These are phyloP conservation scores for Sebastes dallii DNA, from an alignment of 2,797 vertebrate species.

Conservation along the genomic window DNA sequence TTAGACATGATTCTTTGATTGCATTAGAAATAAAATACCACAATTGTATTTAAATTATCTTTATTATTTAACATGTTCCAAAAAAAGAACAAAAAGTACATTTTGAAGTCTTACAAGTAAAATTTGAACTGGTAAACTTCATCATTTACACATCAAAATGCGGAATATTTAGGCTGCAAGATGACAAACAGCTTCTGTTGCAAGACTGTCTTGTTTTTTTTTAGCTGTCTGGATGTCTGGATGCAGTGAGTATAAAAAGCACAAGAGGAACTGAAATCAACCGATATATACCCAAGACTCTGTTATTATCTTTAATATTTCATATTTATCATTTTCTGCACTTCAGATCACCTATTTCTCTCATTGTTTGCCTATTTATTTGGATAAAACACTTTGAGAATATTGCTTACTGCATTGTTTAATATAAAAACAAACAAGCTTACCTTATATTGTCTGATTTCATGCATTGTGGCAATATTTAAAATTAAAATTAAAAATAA, in stretches of 20 bases:
- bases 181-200: constrained; percentile 29
- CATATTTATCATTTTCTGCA: not conserved
- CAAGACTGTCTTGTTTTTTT: not conserved
- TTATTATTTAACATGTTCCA: no score
- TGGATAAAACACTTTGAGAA: not conserved
- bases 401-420: not conserved
- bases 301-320: not conserved
- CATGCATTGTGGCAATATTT: not conserved
- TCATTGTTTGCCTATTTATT: not conserved
- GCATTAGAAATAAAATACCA: no score
- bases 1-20: no score
- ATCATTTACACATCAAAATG: not conserved
- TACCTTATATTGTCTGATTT: not conserved
- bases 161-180: constrained; percentile 2
- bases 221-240: constrained; percentile 14
- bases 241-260: not conserved
- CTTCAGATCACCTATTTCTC: not conserved
- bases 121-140: no score
- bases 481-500: not conserved
- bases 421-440: not conserved
- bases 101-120: no score
- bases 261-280: not conserved
- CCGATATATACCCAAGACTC: not conserved
- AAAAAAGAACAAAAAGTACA: no score
- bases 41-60: no score